phyloP scores from a whole-genome alignment of 1,140 invertebrate species.

The Vollenhovia emeryi region DNA sequence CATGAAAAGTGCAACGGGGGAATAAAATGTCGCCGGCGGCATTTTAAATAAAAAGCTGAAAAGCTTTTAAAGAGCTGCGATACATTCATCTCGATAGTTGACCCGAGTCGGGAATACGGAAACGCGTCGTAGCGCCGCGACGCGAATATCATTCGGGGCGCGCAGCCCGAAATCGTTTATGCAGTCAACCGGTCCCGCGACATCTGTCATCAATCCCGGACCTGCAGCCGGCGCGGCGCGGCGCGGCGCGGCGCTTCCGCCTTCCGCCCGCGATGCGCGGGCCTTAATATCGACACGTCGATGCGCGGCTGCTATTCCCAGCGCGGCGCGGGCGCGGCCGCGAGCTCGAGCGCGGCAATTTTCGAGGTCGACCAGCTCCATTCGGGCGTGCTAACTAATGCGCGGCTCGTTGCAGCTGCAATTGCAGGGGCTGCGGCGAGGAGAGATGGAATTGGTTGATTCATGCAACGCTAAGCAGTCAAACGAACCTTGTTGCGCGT shows the following conservation, averaged over 20 bases:
- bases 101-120: neutral
- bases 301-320: conserved; percentile 41
- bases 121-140: neutral
- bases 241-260: too few relatives aligned
- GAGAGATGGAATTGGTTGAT: conserved; percentile 61
- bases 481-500: conserved; percentile 67
- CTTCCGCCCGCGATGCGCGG: conserved; percentile 27
- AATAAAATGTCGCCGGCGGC: neutral
- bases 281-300: conserved; percentile 50
- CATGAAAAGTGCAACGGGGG: neutral
- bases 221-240: conserved; percentile 26
- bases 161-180: conserved; percentile 27
- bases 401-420: conserved; percentile 41
- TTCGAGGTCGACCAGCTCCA: conserved; percentile 49
- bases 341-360: conserved; percentile 40
- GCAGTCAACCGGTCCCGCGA: neutral
- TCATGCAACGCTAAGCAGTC: conserved; percentile 65
- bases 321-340: too few relatives aligned
- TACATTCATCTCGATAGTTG: conserved; percentile 13
- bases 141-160: conserved; percentile 6
- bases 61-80: neutral
- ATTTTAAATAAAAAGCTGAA: conserved; percentile 1
- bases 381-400: conserved; percentile 64
- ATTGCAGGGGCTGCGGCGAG: conserved; percentile 9
- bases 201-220: conserved; percentile 43